Evolutionary conservation across 2,888 invertebrate species (phyloP).

Genomic region (Sericinus montela): DNA sequence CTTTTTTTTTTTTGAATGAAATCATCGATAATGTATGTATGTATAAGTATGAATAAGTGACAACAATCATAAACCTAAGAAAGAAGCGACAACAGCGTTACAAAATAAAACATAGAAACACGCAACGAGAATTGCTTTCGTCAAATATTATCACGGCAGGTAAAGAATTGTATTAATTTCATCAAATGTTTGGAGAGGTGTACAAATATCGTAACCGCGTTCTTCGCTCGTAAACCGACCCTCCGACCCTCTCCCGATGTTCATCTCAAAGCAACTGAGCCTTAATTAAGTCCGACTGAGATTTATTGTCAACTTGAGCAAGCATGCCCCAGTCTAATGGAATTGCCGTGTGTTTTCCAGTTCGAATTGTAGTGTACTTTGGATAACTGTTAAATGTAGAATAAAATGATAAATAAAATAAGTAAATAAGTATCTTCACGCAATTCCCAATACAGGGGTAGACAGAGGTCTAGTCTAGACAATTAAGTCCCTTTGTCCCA

Average conservation of each 20-base stretch:
- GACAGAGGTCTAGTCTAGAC: too few species aligned
- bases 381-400: not conserved
- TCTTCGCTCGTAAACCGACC: constrained; percentile 55
- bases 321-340: constrained; percentile 24
- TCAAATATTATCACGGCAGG: constrained; percentile 23
- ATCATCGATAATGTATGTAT: too few species aligned
- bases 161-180: constrained; percentile 36
- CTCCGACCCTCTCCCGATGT: constrained; percentile 23
- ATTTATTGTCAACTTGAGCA: constrained; percentile 43
- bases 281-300: constrained; percentile 44
- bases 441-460: too few species aligned
- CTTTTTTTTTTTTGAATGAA: too few species aligned
- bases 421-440: too few species aligned
- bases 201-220: constrained; percentile 51
- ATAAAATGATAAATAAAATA: too few species aligned
- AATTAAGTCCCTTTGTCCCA: too few species aligned
- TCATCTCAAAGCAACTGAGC: constrained; percentile 22
- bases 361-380: not conserved
- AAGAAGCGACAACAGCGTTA: too few species aligned
- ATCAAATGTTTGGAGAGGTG: constrained; percentile 54
- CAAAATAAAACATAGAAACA: constrained; percentile 9
- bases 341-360: constrained; percentile 7
- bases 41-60: too few species aligned
- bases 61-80: too few species aligned
- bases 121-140: not conserved